phyloP scores from a whole-genome alignment of 2,797 vertebrate species.

The Diplodus puntazzo region DNA sequence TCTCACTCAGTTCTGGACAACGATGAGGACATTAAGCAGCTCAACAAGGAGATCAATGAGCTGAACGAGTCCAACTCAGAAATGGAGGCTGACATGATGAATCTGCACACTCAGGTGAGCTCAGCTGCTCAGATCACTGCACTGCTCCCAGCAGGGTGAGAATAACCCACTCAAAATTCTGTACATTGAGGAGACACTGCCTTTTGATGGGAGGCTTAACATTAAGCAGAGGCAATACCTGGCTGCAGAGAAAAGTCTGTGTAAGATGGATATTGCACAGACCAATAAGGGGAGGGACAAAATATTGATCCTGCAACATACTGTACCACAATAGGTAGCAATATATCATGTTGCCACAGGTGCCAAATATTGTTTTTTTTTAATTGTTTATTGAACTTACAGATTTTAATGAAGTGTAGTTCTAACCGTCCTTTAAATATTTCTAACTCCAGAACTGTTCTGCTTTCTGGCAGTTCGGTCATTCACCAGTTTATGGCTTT shows the following conservation, averaged over 20 bases:
- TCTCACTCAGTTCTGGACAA: constrained; percentile 92
- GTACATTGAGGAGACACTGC: background rate
- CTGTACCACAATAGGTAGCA: no score
- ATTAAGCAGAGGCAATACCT: background rate
- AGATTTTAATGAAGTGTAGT: no score
- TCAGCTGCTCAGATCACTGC: background rate
- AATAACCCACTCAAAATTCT: background rate
- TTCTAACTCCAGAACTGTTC: no score
- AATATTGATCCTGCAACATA: no score
- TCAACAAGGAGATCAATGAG: constrained; percentile 98
- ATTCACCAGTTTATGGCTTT: no score
- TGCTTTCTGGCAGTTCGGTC: no score
- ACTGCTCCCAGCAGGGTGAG: background rate
- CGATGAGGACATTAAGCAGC: constrained; percentile 97
- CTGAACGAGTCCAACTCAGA: constrained; percentile 96
- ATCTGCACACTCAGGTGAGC: constrained; percentile 96
- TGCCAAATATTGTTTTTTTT: no score
- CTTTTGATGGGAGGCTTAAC: background rate
- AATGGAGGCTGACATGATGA: constrained; percentile 97
- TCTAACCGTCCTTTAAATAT: no score
- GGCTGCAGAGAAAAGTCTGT: background rate
- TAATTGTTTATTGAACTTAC: no score
- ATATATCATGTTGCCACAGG: no score
- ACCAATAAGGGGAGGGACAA: background rate
- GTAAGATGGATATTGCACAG: background rate